These are phyloP conservation scores for Heteromormyrus szaboi DNA, from an alignment of 2,797 vertebrate species.

Conservation along the genomic window DNA sequence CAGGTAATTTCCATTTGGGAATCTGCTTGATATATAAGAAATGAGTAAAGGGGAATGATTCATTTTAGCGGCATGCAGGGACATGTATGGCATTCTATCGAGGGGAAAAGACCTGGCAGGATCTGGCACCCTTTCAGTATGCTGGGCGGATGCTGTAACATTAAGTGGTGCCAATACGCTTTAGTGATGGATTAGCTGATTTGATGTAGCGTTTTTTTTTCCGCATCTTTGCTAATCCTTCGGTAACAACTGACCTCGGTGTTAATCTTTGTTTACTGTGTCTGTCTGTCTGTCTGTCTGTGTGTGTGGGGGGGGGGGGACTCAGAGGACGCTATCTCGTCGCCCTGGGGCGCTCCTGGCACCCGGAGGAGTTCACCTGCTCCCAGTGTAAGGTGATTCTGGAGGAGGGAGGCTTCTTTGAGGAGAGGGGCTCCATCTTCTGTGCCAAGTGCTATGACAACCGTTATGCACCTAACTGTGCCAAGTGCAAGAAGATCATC, in stretches of 20 bases:
- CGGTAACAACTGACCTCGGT: slow-evolving; percentile 26
- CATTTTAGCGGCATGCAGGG: neutral
- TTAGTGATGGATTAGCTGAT: slow-evolving; percentile 12
- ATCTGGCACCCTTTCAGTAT: neutral
- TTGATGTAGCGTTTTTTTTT: slow-evolving; percentile 32
- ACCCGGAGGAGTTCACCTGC: slow-evolving; percentile 94
- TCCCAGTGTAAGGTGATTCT: slow-evolving; percentile 84
- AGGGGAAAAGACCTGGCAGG: neutral
- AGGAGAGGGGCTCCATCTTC: slow-evolving; percentile 89
- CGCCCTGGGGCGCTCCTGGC: slow-evolving; percentile 88
- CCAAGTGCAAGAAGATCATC: slow-evolving; percentile 97
- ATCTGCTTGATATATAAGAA: neutral
- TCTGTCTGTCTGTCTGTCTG: neutral
- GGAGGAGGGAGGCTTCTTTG: slow-evolving; percentile 94
- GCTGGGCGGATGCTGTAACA: neutral
- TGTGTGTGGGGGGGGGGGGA: neutral
- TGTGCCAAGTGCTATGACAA: slow-evolving; percentile 89
- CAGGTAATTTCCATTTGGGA: neutral
- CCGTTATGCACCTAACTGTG: slow-evolving; percentile 85
- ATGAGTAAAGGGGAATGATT: neutral
- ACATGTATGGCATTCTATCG: neutral
- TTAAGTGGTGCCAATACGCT: neutral
- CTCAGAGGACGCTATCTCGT: slow-evolving; percentile 89
- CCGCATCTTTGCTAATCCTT: slow-evolving; percentile 11
- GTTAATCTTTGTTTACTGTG: slow-evolving; percentile 21